Conservation (phyloP, 2,888 invertebrate genomes). For the Unio delphinus region DNA sequence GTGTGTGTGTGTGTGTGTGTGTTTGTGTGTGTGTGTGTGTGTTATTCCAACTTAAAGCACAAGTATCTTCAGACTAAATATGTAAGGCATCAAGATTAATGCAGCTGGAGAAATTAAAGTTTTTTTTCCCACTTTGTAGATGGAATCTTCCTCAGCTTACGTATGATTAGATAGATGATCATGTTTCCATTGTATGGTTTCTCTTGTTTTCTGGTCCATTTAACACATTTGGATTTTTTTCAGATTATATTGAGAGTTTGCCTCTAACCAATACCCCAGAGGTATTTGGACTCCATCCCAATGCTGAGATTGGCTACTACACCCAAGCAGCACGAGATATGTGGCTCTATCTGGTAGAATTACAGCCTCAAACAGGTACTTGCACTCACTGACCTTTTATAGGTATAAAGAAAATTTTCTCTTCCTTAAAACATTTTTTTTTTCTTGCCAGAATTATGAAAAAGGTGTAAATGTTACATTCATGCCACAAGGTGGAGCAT, state of each 20-base stretch:
- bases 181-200: no score
- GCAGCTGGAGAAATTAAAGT: no score
- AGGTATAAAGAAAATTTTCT: not conserved
- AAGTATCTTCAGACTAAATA: no score
- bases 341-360: constrained; percentile 87
- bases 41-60: no score
- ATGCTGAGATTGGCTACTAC: constrained; percentile 95
- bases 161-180: no score
- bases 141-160: no score
- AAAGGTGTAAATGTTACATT: not conserved
- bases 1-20: no score
- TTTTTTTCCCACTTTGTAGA: no score
- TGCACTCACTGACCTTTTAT: constrained; percentile 14
- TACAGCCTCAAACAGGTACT: constrained; percentile 91
- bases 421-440: not conserved
- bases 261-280: constrained; percentile 90
- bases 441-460: not conserved
- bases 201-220: not conserved
- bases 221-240: constrained; percentile 8
- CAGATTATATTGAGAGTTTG: constrained; percentile 85
- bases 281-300: constrained; percentile 93
- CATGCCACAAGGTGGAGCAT: no score
- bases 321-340: constrained; percentile 88
- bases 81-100: no score
- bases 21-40: no score